Conservation (phyloP, 1,140 invertebrate species). For the Pachypeltis micranthus region DNA sequence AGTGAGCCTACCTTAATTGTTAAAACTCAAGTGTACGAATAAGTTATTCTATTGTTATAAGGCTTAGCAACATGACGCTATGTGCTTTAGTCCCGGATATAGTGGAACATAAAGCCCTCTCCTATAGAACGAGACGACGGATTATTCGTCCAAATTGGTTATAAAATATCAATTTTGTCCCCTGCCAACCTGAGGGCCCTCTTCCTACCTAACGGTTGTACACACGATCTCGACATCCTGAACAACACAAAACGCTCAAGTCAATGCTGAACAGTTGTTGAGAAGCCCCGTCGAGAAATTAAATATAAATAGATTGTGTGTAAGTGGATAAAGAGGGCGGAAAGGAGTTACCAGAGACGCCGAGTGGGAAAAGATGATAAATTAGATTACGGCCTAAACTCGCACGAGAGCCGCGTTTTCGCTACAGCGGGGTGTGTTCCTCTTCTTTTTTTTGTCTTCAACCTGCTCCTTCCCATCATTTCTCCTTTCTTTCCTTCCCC, state of each 20-base stretch:
- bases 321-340: slow-evolving; percentile 9
- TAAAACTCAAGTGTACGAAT: no score
- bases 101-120: not conserved
- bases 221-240: no score
- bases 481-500: not conserved
- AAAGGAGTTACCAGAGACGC: slow-evolving; percentile 6
- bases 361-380: slow-evolving; percentile 1
- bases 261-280: no score
- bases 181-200: not conserved
- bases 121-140: not conserved
- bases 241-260: no score
- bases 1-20: no score
- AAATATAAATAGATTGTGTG: not conserved
- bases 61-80: not conserved
- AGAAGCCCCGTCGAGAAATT: not conserved
- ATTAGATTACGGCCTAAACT: slow-evolving; percentile 6
- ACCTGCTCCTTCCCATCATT: not conserved
- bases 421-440: not conserved
- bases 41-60: no score
- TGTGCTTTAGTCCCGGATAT: not conserved
- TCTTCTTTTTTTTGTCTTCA: not conserved
- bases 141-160: slow-evolving; percentile 6
- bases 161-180: slow-evolving; percentile 4
- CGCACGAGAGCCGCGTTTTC: slow-evolving; percentile 1
- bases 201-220: no score